Evolutionary conservation across 2,113 vertebrate species (phyloP).

Genomic region (Phaethornis superciliosus): DNA sequence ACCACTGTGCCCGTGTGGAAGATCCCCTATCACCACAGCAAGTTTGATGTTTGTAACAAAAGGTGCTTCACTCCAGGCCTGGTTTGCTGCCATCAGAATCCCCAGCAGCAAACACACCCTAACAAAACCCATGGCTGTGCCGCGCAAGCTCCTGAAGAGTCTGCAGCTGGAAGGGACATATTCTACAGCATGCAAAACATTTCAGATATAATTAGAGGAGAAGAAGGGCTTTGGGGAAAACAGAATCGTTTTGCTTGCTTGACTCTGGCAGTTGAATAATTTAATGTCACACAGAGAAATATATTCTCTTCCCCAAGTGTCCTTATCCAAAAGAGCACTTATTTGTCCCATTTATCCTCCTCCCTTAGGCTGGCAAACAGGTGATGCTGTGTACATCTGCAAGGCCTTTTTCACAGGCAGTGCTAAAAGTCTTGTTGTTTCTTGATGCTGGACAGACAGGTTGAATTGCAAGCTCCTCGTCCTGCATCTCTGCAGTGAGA

Average conservation of each 20-base stretch:
- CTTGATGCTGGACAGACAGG: background rate
- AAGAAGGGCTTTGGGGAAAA: constrained; percentile 48
- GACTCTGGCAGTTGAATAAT: constrained; percentile 23
- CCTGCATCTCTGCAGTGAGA: background rate
- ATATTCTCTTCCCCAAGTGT: background rate
- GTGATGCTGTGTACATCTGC: background rate
- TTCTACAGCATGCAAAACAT: constrained; percentile 47
- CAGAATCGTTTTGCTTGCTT: constrained; percentile 36
- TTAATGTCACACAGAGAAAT: constrained; percentile 5
- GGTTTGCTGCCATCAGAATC: background rate
- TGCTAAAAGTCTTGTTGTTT: background rate
- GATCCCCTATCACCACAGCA: background rate
- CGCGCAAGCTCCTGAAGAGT: background rate
- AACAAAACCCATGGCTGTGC: background rate
- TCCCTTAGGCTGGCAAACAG: background rate
- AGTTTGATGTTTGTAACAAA: background rate
- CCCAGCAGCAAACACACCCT: background rate
- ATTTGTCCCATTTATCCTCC: background rate
- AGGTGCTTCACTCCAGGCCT: background rate
- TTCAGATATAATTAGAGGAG: constrained; percentile 61
- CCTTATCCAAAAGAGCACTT: background rate
- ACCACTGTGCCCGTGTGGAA: background rate
- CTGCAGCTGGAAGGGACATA: constrained; percentile 56
- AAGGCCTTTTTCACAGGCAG: background rate
- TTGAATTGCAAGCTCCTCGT: background rate